Percentiles rank a stretch among this genome's conserved stretches.
These are phyloP conservation scores for Chlorocebus sabaeus DNA, from an alignment of 2,113 vertebrate genomes.

Conservation along the genomic window DNA sequence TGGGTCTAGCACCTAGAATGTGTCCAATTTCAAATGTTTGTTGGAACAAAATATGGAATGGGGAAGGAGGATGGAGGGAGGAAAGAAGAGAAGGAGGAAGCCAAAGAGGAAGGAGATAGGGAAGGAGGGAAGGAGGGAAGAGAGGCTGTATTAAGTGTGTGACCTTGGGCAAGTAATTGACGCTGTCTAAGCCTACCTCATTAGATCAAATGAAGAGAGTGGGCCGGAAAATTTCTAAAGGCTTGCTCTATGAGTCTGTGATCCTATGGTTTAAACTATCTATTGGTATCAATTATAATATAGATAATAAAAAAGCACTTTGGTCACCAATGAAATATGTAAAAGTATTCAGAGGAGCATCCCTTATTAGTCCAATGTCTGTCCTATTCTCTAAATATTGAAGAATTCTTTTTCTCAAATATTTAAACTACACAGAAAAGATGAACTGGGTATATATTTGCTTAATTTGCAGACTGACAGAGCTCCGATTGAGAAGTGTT, in stretches of 20 bases:
- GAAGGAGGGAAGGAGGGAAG: neutral
- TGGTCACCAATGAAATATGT: neutral
- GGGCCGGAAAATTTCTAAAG: neutral
- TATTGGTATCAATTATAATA: neutral
- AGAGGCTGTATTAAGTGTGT: neutral
- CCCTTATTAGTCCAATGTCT: neutral
- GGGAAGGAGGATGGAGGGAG: neutral
- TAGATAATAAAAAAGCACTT: neutral
- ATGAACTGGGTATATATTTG: constrained; percentile 61
- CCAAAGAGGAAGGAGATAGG: neutral
- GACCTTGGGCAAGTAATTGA: neutral
- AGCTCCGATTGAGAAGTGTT: constrained; percentile 30
- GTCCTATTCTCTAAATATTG: constrained; percentile 8
- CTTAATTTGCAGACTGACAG: constrained; percentile 59
- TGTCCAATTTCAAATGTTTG: neutral
- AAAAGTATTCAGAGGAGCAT: neutral
- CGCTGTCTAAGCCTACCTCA: neutral
- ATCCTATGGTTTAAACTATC: neutral
- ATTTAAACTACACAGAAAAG: constrained; percentile 53
- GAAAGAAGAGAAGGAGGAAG: neutral
- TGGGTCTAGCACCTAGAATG: neutral
- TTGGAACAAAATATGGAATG: neutral
- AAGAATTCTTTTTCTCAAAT: constrained; percentile 52
- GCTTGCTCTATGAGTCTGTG: neutral
- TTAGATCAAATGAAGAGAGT: neutral